Percentiles rank a stretch among this genome's conserved stretches.
Evolutionary conservation across 1,140 invertebrate genomes (phyloP).

Genomic region (Bombus ignitus): DNA sequence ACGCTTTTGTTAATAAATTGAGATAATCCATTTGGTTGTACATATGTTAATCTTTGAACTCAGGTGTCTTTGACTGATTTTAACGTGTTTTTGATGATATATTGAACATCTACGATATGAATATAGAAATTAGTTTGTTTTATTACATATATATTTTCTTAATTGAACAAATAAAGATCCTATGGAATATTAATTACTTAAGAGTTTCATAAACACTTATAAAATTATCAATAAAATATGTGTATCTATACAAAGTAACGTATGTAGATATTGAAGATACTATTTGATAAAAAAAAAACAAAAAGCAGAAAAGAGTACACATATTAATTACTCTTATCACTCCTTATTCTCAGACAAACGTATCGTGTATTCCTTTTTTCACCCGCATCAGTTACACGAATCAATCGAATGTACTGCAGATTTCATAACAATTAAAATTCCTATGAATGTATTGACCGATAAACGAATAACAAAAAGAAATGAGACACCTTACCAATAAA

Average conservation of each 20-base stretch:
- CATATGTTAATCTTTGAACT: neutral
- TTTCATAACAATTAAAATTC: conserved; percentile 20
- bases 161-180: neutral
- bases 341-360: neutral
- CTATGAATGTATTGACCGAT: neutral
- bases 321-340: neutral
- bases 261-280: neutral
- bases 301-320: too few species aligned
- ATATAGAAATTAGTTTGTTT: neutral
- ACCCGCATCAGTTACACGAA: neutral
- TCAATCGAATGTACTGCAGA: conserved; percentile 2
- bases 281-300: too few species aligned
- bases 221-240: neutral
- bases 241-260: neutral
- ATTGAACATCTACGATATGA: too few species aligned
- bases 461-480: neutral
- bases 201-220: too few species aligned
- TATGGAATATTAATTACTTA: neutral
- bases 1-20: neutral
- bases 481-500: conserved; percentile 91
- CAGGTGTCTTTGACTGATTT: neutral
- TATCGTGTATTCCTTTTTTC: too few species aligned
- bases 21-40: neutral
- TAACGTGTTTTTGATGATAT: too few species aligned
- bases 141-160: neutral